Base-by-base conservation (phyloP, 2,888 invertebrate species). In the Epinotia demarniana region DNA sequence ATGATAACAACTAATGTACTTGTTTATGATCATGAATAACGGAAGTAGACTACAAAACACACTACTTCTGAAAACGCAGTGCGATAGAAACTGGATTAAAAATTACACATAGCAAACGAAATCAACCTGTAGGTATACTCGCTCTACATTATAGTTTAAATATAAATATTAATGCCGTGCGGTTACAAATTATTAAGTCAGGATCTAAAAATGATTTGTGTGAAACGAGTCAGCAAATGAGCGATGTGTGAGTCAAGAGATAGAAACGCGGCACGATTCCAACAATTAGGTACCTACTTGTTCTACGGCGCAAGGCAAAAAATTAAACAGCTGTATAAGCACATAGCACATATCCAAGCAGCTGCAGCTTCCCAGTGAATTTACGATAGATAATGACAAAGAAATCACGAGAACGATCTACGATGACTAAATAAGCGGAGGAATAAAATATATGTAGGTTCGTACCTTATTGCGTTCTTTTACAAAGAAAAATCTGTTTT, bases 1-100 rank as follows among this genome's bases (percentile, higher is more conserved):
- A 70, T 43, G 66, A 75, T 75, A 75, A 66, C 57, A 60, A 69
- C 57, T 18, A 62, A 74, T 49, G 19, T 43, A 19, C 62, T 57
- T 72, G 19, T 39, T 53, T 53, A 43, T 53, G 39, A 39, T 19
- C 46, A 46, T 13, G 46, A 39, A 73, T 73, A 5, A 12, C 39
- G 19, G 27, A 53, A 55, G 33, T 27, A 55, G 55, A 18, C 13
- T 11, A 61, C 33, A 33, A 39, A 61, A 49, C 16, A 33, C 33
- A 33, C 33, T 33, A 8, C 49, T 23, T 19, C 12, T 49, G 5
- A 23, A 16, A 64, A 12, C 16, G 0, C 11, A 23, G 19, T 19
- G 58, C 0, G 11, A 23, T 19, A 58, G 58, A 23, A 19, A 19
- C 9, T 39, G 39, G 39, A 57, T 13, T 13, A 46, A 46, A 12